phyloP scores from a whole-genome alignment of 23 tunicate species.

The Ascidia mentula region DNA sequence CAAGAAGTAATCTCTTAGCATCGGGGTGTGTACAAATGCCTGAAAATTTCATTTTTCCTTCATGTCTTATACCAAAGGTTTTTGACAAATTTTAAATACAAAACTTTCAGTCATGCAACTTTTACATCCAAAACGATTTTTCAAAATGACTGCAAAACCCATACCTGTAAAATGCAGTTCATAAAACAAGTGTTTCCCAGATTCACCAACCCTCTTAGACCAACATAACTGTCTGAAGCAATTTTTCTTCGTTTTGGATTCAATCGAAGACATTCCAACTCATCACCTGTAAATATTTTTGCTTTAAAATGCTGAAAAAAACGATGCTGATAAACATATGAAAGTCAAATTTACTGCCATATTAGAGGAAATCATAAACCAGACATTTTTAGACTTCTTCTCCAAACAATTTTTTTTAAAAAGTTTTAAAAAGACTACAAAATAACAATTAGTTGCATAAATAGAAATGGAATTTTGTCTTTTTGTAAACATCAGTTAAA shows the following conservation, averaged over 20 bases:
- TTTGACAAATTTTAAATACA: too few species aligned
- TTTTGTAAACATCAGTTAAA: too few species aligned
- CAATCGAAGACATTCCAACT: constrained; percentile 52
- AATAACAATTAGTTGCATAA: too few species aligned
- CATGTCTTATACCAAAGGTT: too few species aligned
- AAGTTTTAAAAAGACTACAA: too few species aligned
- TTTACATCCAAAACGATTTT: not conserved
- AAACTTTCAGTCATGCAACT: too few species aligned
- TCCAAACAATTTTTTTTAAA: too few species aligned
- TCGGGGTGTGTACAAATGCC: constrained; percentile 97
- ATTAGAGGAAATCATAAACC: too few species aligned
- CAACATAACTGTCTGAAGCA: constrained; percentile 80
- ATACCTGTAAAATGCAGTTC: constrained; percentile 91
- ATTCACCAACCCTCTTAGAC: constrained; percentile 90
- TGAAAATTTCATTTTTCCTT: constrained; percentile 7
- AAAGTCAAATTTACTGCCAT: too few species aligned
- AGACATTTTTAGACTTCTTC: not conserved
- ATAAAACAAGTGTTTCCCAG: constrained; percentile 98
- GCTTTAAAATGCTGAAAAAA: too few species aligned
- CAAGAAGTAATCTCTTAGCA: constrained; percentile 94
- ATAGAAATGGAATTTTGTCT: too few species aligned
- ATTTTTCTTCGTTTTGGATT: constrained; percentile 78
- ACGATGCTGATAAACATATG: too few species aligned
- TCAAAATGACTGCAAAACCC: not conserved
- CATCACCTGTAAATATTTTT: constrained; percentile 21